These are phyloP conservation scores for Temnothorax curvispinosus DNA, from an alignment of 1,140 invertebrate species.

Conservation along the genomic window DNA sequence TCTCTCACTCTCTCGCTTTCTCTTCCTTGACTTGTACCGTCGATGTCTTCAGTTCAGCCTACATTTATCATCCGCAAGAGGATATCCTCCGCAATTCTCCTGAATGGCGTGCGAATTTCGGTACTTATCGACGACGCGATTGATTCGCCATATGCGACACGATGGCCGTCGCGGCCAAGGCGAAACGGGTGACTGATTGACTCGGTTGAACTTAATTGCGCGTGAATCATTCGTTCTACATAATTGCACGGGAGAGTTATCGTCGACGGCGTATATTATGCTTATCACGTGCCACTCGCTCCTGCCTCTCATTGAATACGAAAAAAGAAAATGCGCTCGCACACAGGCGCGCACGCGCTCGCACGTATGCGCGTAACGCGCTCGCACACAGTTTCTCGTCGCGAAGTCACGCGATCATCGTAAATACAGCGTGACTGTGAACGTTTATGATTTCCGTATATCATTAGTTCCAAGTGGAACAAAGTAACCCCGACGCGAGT, in stretches of 20 bases:
- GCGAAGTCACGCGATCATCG: constrained; percentile 33
- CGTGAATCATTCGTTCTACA: constrained; percentile 60
- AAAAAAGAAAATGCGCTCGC: not conserved
- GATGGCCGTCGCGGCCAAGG: not conserved
- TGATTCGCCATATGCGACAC: constrained; percentile 23
- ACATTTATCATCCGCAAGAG: constrained; percentile 1
- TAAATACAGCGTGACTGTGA: not conserved
- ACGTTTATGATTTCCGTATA: constrained; percentile 40
- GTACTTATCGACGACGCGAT: constrained; percentile 1
- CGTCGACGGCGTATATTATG: constrained; percentile 31
- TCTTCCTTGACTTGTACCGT: not conserved
- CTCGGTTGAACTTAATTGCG: constrained; percentile 55
- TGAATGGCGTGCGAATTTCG: constrained; percentile 42
- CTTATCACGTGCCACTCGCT: constrained; percentile 50
- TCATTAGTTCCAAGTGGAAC: constrained; percentile 16
- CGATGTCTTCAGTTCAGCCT: constrained; percentile 18
- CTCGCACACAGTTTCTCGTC: not conserved
- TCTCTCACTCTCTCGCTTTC: not conserved
- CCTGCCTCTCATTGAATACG: constrained; percentile 14
- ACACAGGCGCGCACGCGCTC: not conserved
- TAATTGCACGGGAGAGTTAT: constrained; percentile 60
- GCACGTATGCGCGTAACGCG: not conserved
- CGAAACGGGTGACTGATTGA: constrained; percentile 55
- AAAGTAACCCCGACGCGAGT: not conserved
- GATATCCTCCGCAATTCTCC: not conserved